A percentile compares a stretch with the other conserved stretches of the same genome.
These are phyloP conservation scores for Cerastis rubricosa DNA, from an alignment of 2,888 invertebrate species.

Conservation along the genomic window DNA sequence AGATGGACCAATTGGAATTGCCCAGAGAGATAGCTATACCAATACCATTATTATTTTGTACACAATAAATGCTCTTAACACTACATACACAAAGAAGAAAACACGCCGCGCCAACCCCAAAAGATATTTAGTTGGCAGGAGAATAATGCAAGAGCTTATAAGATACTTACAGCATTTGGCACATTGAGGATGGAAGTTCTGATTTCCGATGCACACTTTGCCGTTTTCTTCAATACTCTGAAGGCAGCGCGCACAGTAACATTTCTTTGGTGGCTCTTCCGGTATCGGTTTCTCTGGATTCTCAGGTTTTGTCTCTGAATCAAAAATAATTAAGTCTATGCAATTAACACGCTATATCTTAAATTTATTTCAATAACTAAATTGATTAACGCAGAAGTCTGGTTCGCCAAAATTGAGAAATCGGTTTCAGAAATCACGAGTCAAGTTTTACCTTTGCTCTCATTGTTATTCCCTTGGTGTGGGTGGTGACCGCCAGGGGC, in stretches of 20 bases:
- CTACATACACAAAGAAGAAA: neutral
- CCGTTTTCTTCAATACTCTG: slow-evolving; percentile 77
- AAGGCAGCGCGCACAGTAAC: slow-evolving; percentile 83
- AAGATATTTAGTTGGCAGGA: neutral
- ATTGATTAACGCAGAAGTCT: too few relatives aligned
- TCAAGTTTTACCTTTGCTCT: slow-evolving; percentile 56
- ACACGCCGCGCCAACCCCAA: neutral
- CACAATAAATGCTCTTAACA: too few relatives aligned
- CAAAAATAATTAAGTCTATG: neutral
- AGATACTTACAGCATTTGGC: slow-evolving; percentile 85
- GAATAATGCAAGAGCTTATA: neutral
- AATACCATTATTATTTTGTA: too few relatives aligned
- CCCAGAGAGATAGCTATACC: neutral
- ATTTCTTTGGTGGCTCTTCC: slow-evolving; percentile 70
- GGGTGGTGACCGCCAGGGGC: slow-evolving; percentile 76
- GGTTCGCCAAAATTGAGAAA: neutral
- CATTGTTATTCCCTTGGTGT: slow-evolving; percentile 53
- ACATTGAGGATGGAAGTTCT: slow-evolving; percentile 83
- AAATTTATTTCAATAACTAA: too few relatives aligned
- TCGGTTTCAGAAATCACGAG: neutral
- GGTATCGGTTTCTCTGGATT: slow-evolving; percentile 1
- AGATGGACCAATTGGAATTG: neutral
- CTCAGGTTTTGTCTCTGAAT: slow-evolving; percentile 44
- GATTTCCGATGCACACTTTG: slow-evolving; percentile 81
- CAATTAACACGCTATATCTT: too few relatives aligned